These are phyloP conservation scores for Drosophila subsilvestris DNA, from an alignment of 2,888 invertebrate genomes.

Conservation along the genomic window DNA sequence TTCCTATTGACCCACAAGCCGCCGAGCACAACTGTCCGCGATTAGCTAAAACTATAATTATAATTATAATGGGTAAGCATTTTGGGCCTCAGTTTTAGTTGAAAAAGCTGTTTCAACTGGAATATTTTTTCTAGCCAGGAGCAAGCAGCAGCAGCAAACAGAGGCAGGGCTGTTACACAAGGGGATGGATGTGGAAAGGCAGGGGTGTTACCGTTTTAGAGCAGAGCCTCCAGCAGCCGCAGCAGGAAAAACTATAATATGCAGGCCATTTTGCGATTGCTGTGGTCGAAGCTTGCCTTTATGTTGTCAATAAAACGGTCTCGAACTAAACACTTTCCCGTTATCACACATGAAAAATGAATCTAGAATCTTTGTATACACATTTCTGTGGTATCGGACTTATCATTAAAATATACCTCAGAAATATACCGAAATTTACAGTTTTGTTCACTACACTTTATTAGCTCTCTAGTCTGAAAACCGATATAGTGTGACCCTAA, in stretches of 20 bases:
- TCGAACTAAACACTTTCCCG: conserved; percentile 44
- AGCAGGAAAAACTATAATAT: conserved; percentile 63
- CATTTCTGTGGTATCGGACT: conserved; percentile 33
- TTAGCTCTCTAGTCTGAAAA: too few species aligned
- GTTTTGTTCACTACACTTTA: too few species aligned
- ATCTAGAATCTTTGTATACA: conserved; percentile 76
- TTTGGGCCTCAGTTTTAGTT: conserved; percentile 25
- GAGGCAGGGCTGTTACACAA: conserved; percentile 69
- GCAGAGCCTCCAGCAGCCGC: conserved; percentile 59
- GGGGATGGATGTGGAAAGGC: conserved; percentile 47
- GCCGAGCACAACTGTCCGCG: conserved; percentile 31
- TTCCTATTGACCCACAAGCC: conserved; percentile 31
- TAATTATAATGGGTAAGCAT: conserved; percentile 32
- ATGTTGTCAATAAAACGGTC: conserved; percentile 45
- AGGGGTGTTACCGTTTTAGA: conserved; percentile 69
- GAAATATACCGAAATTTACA: too few species aligned
- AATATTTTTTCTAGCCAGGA: neutral
- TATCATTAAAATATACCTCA: too few species aligned
- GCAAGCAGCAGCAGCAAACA: conserved; percentile 44
- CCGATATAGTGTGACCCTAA: too few species aligned
- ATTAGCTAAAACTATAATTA: conserved; percentile 44
- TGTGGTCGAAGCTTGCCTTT: conserved; percentile 33
- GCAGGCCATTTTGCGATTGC: conserved; percentile 47
- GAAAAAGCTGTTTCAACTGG: neutral
- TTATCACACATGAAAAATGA: conserved; percentile 68